Base-by-base conservation (phyloP, 2,113 vertebrate species). In the Seriola dumerili region DNA sequence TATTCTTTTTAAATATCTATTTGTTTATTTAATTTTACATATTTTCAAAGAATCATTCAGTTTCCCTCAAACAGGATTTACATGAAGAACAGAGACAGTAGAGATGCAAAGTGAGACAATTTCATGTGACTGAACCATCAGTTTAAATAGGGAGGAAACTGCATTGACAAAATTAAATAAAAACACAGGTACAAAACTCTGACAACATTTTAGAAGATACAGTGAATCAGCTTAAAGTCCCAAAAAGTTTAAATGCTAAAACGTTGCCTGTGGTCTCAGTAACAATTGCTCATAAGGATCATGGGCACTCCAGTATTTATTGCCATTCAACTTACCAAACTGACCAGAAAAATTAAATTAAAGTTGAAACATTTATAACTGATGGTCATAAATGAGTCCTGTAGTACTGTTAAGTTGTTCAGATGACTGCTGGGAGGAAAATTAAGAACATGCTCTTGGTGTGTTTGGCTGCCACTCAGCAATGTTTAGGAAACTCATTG, bases 311-410 rank as follows among this genome's bases (percentile, higher is more conserved):
- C 0, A 5, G 34, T 14, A 73, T 74, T 80, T 81, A 71, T 55
- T 67, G 32, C 65, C 23, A 8, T 65, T 85, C 48, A n/a, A 40
- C 21, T 61, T 23, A 17, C 32, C 50, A 79, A 69, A 76, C 54
- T 68, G 59, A 71, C 54, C 61, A 32, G 48, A 76, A 81, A 81
- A 76, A 55, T 7, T 25, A 52, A 82, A 82, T 80, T 72, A 17
- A 29, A 52, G 10, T 12, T 75, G 19, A 77, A 74, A 66, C 17
- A 23, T 83, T 66, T 67, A 23, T 52, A 58, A 70, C 48, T 38
- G 21, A 55, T n/a, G 4, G 12, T 36, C 10, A 32, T 50, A 61
- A 23, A 19, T 42, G 38, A 9, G 2, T 54, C 72, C 34, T 8
- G 3, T 16, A 12, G 42, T 54, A 5, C 4, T 29, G 16, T 50